Conservation (phyloP, 2,113 vertebrate genomes). For the Barnardius zonarius region DNA sequence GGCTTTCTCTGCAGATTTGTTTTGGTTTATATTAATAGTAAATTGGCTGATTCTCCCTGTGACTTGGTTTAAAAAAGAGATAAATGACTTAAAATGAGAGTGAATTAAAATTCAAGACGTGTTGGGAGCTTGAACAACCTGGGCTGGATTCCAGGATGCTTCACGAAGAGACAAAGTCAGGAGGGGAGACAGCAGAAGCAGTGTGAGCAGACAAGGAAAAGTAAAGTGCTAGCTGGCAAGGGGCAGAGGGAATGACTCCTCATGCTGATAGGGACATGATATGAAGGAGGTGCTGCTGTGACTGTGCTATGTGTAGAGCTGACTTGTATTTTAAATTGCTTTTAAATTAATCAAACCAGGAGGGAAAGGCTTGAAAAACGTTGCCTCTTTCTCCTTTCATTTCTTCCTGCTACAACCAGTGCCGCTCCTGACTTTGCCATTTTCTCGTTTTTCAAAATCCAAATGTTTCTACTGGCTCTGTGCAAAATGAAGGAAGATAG, state of each 20-base stretch:
- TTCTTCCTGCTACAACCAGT: neutral
- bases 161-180: neutral
- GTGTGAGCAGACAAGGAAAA: neutral
- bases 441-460: neutral
- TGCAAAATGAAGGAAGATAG: neutral
- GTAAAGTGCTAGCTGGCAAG: neutral
- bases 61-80: slow-evolving; percentile 16
- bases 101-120: slow-evolving; percentile 44
- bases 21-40: neutral
- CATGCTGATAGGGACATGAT: neutral
- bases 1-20: neutral
- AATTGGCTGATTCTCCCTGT: neutral
- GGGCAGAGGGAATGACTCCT: neutral
- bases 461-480: neutral
- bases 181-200: neutral
- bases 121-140: slow-evolving; percentile 1
- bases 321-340: neutral
- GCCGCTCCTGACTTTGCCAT: neutral
- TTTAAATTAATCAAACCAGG: neutral
- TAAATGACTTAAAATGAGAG: slow-evolving; percentile 10
- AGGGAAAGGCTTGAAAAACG: neutral
- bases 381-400: neutral
- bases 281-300: neutral
- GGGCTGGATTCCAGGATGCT: slow-evolving; percentile 31
- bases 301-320: neutral